Conservation (phyloP, 1,140 invertebrate genomes). For the Ooceraea biroi region DNA sequence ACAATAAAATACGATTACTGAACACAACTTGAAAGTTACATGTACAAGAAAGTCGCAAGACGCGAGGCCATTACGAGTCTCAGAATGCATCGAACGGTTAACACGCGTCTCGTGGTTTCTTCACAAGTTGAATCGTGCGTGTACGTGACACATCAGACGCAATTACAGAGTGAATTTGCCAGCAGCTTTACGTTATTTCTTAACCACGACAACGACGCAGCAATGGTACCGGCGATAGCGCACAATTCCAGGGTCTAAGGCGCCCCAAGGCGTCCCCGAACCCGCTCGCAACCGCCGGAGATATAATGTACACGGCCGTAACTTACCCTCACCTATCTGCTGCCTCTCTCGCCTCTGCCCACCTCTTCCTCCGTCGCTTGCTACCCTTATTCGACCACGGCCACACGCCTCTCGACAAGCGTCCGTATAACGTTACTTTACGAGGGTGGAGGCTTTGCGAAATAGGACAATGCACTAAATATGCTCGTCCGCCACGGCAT, state of each 20-base stretch:
- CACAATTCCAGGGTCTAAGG: constrained; percentile 23
- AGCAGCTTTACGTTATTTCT: constrained; percentile 65
- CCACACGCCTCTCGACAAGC: constrained; percentile 40
- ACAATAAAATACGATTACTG: background rate
- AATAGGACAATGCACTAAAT: constrained; percentile 82
- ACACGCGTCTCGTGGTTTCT: background rate
- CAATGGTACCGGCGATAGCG: constrained; percentile 45
- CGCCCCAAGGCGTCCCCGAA: constrained; percentile 71
- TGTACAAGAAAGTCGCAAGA: background rate
- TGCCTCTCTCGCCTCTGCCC: no score
- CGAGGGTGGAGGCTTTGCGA: constrained; percentile 72
- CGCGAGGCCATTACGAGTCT: background rate
- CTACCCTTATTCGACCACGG: constrained; percentile 58
- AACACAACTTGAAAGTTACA: background rate
- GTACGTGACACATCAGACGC: background rate
- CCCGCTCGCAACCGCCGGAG: constrained; percentile 72
- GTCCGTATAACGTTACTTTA: constrained; percentile 77
- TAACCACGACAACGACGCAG: constrained; percentile 70
- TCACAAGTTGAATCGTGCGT: background rate
- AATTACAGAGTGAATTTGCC: constrained; percentile 12
- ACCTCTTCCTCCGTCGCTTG: background rate
- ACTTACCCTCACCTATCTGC: constrained; percentile 63
- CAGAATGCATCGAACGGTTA: background rate
- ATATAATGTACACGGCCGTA: constrained; percentile 80
- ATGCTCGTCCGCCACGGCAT: constrained; percentile 67